A percentile compares a stretch with the other conserved stretches of the same genome.
These are phyloP conservation scores for Tetramorium parvispinum DNA, from an alignment of 1,140 invertebrate species.

Conservation along the genomic window DNA sequence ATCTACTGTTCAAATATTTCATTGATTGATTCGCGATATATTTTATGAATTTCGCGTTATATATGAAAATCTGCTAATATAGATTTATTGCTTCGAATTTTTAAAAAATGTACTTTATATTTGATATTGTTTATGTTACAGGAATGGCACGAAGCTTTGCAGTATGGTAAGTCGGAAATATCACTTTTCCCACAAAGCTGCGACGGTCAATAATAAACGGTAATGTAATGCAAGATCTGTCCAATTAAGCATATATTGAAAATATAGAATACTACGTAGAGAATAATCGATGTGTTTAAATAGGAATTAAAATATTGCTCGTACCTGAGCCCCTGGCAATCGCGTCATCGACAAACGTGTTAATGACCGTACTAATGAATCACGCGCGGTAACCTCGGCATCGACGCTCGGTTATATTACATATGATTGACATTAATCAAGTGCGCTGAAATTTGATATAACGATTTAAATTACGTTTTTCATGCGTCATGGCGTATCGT, in stretches of 20 bases:
- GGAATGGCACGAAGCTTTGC: not conserved
- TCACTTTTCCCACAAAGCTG: not conserved
- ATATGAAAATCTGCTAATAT: not conserved
- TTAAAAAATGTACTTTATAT: not conserved
- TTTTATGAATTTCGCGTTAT: not conserved
- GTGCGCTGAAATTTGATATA: slow-evolving; percentile 63
- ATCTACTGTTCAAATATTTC: not conserved
- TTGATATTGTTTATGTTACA: slow-evolving; percentile 1
- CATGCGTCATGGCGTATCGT: slow-evolving; percentile 34
- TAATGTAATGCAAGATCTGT: slow-evolving; percentile 49
- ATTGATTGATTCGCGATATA: not conserved
- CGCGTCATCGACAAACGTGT: slow-evolving; percentile 53
- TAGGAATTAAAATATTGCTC: slow-evolving; percentile 60
- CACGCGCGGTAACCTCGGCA: slow-evolving; percentile 58
- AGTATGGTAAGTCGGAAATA: not conserved
- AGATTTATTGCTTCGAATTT: not conserved
- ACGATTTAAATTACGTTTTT: slow-evolving; percentile 66
- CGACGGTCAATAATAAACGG: not conserved
- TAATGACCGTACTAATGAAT: slow-evolving; percentile 68
- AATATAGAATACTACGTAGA: slow-evolving; percentile 28
- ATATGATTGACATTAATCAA: slow-evolving; percentile 68
- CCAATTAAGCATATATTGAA: slow-evolving; percentile 47
- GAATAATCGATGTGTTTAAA: slow-evolving; percentile 61
- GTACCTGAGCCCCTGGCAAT: slow-evolving; percentile 44
- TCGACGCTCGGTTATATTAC: slow-evolving; percentile 62